phyloP scores from a whole-genome alignment of 2,797 vertebrate species.

The Brachymystax lenok region DNA sequence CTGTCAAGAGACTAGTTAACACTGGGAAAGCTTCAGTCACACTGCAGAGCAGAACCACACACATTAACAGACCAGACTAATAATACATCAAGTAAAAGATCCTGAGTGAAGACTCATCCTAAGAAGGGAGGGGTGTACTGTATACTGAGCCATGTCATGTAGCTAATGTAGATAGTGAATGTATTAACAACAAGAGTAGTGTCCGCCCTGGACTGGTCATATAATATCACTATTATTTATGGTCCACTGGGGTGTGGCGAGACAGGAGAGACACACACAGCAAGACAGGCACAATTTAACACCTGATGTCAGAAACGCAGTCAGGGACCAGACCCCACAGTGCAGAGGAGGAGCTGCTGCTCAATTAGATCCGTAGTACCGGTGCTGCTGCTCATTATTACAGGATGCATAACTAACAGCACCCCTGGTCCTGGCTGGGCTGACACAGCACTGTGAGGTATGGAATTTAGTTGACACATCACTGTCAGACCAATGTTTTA shows the following conservation, averaged over 20 bases:
- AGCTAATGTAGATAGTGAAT: no score
- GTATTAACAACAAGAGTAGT: no score
- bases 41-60: conserved; percentile 8
- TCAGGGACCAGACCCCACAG: conserved; percentile 30
- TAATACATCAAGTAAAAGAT: neutral
- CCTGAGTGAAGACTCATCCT: neutral
- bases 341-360: conserved; percentile 37
- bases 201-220: no score
- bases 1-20: neutral
- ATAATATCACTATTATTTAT: neutral
- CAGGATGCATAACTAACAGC: conserved; percentile 57
- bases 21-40: neutral
- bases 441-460: neutral
- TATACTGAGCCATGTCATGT: no score
- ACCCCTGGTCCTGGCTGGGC: conserved; percentile 1
- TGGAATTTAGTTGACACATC: conserved; percentile 55
- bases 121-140: neutral
- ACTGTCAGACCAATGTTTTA: conserved; percentile 50
- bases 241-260: neutral
- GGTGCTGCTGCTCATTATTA: conserved; percentile 16
- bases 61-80: neutral
- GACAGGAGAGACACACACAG: conserved; percentile 12
- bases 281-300: conserved; percentile 20
- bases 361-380: conserved; percentile 53
- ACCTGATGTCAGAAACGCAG: conserved; percentile 46